Evolutionary conservation across 2,113 vertebrate species (phyloP), one percentile per base, ranked within the genome.

Genomic region (Vulpes vulpes): DNA sequence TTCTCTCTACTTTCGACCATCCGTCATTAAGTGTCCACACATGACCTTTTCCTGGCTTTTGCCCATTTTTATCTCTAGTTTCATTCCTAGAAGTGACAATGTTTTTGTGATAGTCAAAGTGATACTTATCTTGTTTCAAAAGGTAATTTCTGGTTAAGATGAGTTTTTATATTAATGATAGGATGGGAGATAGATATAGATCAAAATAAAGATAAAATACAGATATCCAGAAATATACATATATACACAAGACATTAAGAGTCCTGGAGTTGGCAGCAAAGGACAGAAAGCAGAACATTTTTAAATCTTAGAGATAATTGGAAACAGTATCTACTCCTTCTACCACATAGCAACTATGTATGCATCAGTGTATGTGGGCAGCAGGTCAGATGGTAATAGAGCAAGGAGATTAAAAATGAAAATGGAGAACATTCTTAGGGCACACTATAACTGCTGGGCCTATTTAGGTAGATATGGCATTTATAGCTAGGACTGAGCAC

Each of bases 231-330:
- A 60, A 69, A 92, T 12, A 71, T 2, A 67, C 12, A 51, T 8
- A 59, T 2, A 32, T 2, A 53, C 17, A 93, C 4, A 51, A 0
- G 20, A 65, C 8, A 23, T 74, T 79, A 92, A 81, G 53, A 94
- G 17, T 79, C 32, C 10, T 78, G 2, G 20, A 65, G 43, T 51
- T 89, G 91, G 60, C 60, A 69, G n/a, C 60, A 95, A 25, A 93
- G 64, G 71, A 16, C 30, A 97, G 27, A 89, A 74, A 85, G 57
- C 1, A 91, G n/a, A 86, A 35, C 93, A 89, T 94, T 90, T 86
- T 95, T 92, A 65, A 53, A 89, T 86, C 83, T 83, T 89, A 87
- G 53, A 64, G 22, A 65, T 82, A 43, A 94, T 55, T 65, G 57
- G 32, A 89, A 90, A 80, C 43, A 89, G 7, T 38, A 59, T 53